Evolutionary conservation across 2,113 vertebrate genomes (phyloP).

Genomic region (Malurus melanocephalus): DNA sequence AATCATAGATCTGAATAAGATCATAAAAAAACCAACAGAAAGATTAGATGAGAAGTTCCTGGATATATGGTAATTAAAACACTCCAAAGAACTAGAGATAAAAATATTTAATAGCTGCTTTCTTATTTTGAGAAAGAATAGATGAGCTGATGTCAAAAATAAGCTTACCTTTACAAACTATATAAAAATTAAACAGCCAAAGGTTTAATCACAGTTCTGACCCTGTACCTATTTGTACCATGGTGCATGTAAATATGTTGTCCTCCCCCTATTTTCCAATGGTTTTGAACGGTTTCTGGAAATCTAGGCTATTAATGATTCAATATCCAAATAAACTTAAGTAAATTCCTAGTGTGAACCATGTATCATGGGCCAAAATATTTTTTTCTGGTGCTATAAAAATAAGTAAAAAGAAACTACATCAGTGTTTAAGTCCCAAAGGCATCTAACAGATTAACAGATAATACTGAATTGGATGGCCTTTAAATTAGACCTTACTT

Average conservation of each 20-base stretch:
- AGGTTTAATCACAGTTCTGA: not conserved
- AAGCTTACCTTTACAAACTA: not conserved
- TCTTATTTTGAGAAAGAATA: not conserved
- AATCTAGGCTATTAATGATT: not conserved
- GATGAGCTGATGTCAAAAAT: not conserved
- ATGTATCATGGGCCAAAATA: not conserved
- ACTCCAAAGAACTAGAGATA: rapidly evolving
- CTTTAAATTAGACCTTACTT: not conserved
- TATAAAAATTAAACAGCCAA: not conserved
- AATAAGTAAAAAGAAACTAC: not conserved
- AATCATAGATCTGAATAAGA: not conserved
- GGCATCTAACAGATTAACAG: not conserved
- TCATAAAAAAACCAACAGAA: rapidly evolving
- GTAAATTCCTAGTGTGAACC: not conserved
- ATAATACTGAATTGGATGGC: not conserved
- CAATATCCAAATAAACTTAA: not conserved
- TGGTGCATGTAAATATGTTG: not conserved
- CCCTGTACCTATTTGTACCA: not conserved
- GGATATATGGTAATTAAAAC: not conserved
- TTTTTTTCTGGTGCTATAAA: not conserved
- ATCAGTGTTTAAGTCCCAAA: not conserved
- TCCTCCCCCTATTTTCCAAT: not conserved
- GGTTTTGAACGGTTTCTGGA: not conserved
- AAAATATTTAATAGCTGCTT: not conserved
- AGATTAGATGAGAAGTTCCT: not conserved